Conservation (phyloP, 2,888 invertebrate species). For the Parnassius smintheus region DNA sequence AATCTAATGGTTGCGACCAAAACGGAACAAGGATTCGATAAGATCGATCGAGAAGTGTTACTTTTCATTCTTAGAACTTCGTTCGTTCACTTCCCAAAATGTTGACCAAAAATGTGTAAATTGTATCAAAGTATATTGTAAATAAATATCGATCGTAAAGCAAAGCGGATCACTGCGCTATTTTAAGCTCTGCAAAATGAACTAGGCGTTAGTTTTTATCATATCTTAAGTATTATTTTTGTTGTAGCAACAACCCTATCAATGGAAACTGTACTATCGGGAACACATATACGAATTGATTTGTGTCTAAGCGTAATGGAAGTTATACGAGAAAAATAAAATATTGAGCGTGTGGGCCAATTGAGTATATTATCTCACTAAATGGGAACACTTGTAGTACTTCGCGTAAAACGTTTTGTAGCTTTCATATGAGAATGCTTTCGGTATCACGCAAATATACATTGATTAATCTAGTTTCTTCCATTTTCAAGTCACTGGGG, state of each 20-base stretch:
- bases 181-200: slow-evolving; percentile 8
- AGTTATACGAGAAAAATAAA: slow-evolving; percentile 50
- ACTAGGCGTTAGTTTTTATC: slow-evolving; percentile 45
- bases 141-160: slow-evolving; percentile 33
- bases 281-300: slow-evolving; percentile 53
- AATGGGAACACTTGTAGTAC: slow-evolving; percentile 72
- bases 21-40: slow-evolving; percentile 3
- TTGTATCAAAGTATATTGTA: slow-evolving; percentile 33
- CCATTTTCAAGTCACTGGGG: too few relatives aligned
- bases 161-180: slow-evolving; percentile 38
- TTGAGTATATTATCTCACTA: slow-evolving; percentile 66
- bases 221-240: slow-evolving; percentile 71
- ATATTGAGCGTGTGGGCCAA: slow-evolving; percentile 68
- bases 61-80: slow-evolving; percentile 43
- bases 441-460: slow-evolving; percentile 8
- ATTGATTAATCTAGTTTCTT: too few relatives aligned
- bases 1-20: slow-evolving; percentile 1
- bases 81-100: slow-evolving; percentile 62
- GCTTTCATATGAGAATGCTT: background rate
- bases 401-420: slow-evolving; percentile 52
- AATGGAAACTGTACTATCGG: slow-evolving; percentile 52
- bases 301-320: slow-evolving; percentile 49
- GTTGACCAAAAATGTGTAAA: slow-evolving; percentile 67
- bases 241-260: slow-evolving; percentile 54
- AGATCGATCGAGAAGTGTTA: slow-evolving; percentile 3